Percentiles rank a stretch among this genome's conserved stretches.
Conservation (phyloP, 2,888 invertebrate species). For the Dryobotodes eremita region DNA sequence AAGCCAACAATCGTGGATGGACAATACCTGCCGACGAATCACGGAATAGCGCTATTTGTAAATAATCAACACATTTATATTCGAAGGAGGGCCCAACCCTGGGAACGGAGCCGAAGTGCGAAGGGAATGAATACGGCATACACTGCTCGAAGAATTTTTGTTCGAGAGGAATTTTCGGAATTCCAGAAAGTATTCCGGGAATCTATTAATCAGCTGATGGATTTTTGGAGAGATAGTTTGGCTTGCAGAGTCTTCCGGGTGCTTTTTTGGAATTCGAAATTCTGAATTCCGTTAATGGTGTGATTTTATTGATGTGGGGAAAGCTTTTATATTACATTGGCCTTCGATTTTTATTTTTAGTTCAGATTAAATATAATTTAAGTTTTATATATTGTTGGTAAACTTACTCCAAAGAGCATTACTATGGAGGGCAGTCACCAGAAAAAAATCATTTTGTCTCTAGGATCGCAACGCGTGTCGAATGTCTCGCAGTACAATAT, state of each 20-base stretch:
- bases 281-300: neutral
- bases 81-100: conserved; percentile 70
- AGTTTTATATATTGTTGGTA: neutral
- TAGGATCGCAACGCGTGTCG: neutral
- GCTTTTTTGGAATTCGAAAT: conserved; percentile 9
- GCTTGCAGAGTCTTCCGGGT: neutral
- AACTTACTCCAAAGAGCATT: neutral
- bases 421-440: neutral
- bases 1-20: conserved; percentile 57
- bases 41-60: conserved; percentile 80
- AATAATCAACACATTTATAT: conserved; percentile 84
- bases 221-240: conserved; percentile 35
- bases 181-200: conserved; percentile 11
- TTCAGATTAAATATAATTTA: neutral
- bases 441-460: neutral
- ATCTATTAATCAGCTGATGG: conserved; percentile 60
- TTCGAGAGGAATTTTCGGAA: conserved; percentile 36
- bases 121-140: conserved; percentile 68
- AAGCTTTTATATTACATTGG: neutral
- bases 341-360: neutral
- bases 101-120: conserved; percentile 56
- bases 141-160: conserved; percentile 36
- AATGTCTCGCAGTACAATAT: neutral
- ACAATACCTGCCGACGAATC: conserved; percentile 78
- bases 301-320: conserved; percentile 4